Conservation (phyloP, 2,797 vertebrate genomes). For the Cephalopachus bancanus region DNA sequence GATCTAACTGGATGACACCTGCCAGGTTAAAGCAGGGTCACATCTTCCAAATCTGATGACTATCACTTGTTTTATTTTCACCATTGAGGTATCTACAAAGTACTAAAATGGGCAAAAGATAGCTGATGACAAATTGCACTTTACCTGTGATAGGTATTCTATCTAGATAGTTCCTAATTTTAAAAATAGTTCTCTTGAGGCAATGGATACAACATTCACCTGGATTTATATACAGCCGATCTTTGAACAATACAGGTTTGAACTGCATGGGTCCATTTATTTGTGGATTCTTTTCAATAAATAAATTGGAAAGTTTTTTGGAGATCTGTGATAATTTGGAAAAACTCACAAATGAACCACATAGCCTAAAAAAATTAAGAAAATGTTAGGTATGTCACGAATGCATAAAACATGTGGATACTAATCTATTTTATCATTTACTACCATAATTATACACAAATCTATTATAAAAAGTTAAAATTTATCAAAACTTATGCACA, state of each 20-base stretch:
- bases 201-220: neutral
- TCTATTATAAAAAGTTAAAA: neutral
- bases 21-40: neutral
- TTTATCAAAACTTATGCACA: neutral
- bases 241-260: neutral
- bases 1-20: neutral
- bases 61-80: neutral
- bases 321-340: neutral
- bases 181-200: slow-evolving; percentile 44
- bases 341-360: neutral
- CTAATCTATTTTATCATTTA: neutral
- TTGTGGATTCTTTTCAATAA: neutral
- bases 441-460: neutral
- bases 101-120: neutral
- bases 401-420: neutral
- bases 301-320: neutral
- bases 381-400: neutral
- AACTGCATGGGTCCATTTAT: neutral
- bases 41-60: neutral
- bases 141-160: neutral
- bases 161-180: neutral
- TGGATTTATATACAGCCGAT: neutral
- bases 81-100: neutral
- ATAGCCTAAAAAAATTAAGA: neutral
- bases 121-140: neutral